Evolutionary conservation across 35 echinoderm and acorn worm species (phyloP).

Genomic region (Amphiura filiformis): DNA sequence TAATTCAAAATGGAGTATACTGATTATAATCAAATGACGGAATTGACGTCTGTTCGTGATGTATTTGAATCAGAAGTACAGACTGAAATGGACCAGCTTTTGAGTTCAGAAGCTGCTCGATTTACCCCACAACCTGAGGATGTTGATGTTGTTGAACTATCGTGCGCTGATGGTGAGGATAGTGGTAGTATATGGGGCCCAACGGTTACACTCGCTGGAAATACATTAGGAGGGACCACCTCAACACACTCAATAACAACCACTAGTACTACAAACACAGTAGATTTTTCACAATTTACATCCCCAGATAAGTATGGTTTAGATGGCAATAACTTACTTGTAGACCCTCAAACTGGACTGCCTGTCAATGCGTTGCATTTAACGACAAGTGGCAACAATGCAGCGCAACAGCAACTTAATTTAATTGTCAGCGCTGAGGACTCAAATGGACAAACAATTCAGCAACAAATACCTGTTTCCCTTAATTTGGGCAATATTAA

Average conservation of each 20-base stretch:
- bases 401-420: constrained; percentile 21
- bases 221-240: constrained; percentile 14
- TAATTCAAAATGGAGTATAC: constrained; percentile 70
- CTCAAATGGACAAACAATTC: neutral
- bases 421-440: neutral
- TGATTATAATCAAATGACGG: constrained; percentile 51
- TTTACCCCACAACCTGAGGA: constrained; percentile 37
- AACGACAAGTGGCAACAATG: constrained; percentile 32
- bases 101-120: constrained; percentile 59
- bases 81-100: constrained; percentile 85
- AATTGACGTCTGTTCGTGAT: constrained; percentile 82
- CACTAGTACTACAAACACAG: constrained; percentile 27
- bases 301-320: constrained; percentile 62
- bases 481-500: constrained; percentile 29
- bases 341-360: constrained; percentile 85
- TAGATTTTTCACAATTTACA: constrained; percentile 63
- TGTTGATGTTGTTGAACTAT: neutral
- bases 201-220: neutral
- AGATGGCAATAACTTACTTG: constrained; percentile 68
- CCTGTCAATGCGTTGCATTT: constrained; percentile 42
- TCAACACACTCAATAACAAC: constrained; percentile 27
- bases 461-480: neutral
- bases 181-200: neutral
- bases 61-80: constrained; percentile 91
- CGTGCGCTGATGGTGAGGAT: constrained; percentile 31